Evolutionary conservation across 2,113 vertebrate genomes (phyloP), one percentile per base, ranked within the genome.

Genomic region (Entomyzon cyanotis): DNA sequence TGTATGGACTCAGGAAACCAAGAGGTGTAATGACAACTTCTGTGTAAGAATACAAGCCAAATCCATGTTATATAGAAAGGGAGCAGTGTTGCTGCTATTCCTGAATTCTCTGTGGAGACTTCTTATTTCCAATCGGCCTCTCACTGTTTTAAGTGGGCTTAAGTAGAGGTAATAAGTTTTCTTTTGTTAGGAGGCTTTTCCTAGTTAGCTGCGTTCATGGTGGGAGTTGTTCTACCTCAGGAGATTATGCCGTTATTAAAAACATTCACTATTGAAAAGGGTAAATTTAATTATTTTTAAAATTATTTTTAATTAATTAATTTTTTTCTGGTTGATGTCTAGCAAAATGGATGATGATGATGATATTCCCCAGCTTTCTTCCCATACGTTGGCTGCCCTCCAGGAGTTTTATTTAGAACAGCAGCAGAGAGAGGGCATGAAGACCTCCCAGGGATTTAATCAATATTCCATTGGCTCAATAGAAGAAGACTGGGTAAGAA

Each of bases 401-500:
- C 99, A 98, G 94, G 99, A 99, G 87, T 99, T 99, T 93, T 99
- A 99, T 92, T 85, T 94, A 14, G 99, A 99, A 84, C 98, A 97
- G 82, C 94, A 97, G 84, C 91, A 96, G 21, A 94, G 70, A 82
- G 95, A 95, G 18, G 93, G 93, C 73, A 60, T 74, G 89, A 94
- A 90, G 90, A 71, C 89, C 80, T 74, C 41, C 50, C 59, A 93
- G 1, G 87, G 60, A 7, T 83, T 90, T 17, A 94, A 98, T 71
- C 98, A 96, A 77, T 99, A 98, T 24, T 89, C 96, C 33, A 75
- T 99, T 58, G 99, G 98, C 70, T 97, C 98, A 1, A 94, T 99
- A 93, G 98, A 98, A 91, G 99, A 99, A 97, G 98, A 99, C 94
- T 99, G 99, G 99, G 99, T 99, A 98, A 97, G 98, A 75, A 69